phyloP scores from a whole-genome alignment of 2,888 invertebrate species.

The Leptura quadrifasciata region DNA sequence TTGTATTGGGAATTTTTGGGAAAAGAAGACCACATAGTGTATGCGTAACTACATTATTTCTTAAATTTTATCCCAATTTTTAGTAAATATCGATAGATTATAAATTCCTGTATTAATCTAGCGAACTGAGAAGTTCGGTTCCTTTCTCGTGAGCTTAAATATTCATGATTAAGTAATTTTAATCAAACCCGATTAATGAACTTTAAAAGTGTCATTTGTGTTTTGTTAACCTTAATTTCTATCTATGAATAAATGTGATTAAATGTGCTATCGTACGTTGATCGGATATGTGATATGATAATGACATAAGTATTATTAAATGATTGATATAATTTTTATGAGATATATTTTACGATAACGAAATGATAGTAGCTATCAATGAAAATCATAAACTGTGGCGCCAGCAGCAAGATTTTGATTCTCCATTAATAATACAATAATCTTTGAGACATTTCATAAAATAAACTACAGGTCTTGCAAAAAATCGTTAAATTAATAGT shows the following conservation, averaged over 20 bases:
- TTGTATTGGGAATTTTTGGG: background rate
- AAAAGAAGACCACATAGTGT: background rate
- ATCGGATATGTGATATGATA: background rate
- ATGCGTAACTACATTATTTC: background rate
- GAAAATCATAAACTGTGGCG: too few species aligned
- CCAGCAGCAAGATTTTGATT: too few species aligned
- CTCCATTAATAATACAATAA: too few species aligned
- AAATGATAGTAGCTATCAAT: background rate
- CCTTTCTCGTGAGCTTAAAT: background rate
- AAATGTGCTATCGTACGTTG: background rate
- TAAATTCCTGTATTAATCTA: conserved; percentile 1
- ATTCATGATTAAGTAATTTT: background rate
- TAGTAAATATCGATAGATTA: background rate
- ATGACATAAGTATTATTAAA: conserved; percentile 5
- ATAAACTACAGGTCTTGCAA: too few species aligned
- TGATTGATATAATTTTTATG: conserved; percentile 2
- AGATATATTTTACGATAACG: background rate
- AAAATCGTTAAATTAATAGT: too few species aligned
- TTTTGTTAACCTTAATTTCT: background rate
- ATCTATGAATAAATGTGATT: background rate
- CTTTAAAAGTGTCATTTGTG: background rate
- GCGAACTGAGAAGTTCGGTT: background rate
- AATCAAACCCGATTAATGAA: background rate
- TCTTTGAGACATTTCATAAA: too few species aligned
- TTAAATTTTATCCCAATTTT: background rate